Evolutionary conservation across 2,113 vertebrate species (phyloP).

Genomic region (Columba livia): DNA sequence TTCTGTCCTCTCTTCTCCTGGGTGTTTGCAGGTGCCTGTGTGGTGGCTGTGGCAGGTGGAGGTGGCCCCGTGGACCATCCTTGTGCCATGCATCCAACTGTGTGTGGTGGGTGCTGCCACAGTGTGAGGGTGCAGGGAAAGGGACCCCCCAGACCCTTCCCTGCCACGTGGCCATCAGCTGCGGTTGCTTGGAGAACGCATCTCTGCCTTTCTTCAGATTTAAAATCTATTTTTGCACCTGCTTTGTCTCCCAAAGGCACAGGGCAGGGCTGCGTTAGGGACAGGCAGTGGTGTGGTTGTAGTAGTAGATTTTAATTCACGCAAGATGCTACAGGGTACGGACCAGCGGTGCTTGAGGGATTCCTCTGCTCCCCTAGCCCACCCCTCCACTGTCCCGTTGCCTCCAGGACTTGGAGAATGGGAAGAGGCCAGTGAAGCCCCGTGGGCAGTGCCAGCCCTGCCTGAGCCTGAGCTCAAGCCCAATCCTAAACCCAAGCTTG

Average conservation of each 20-base stretch:
- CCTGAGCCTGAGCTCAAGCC: not conserved
- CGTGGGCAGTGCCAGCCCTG: not conserved
- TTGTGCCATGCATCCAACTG: not conserved
- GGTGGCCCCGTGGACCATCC: too few species aligned
- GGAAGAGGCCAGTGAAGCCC: not conserved
- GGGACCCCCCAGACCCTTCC: not conserved
- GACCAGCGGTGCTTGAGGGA: not conserved
- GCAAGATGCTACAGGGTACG: not conserved
- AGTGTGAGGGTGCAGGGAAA: not conserved
- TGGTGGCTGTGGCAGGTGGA: accelerated
- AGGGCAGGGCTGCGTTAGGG: accelerated
- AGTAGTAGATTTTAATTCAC: not conserved
- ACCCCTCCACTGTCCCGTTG: not conserved
- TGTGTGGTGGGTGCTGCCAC: not conserved
- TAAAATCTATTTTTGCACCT: not conserved
- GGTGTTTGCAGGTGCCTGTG: not conserved
- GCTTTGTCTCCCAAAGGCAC: not conserved
- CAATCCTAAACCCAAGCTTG: not conserved
- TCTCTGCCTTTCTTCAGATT: not conserved
- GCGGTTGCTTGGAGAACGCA: accelerated
- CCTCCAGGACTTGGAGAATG: not conserved
- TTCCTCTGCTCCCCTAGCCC: not conserved
- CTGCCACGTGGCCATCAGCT: accelerated
- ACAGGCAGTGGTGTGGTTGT: not conserved
- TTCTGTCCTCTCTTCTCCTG: not conserved